Percentiles rank a stretch among this genome's conserved stretches.
Conservation (phyloP, 2,888 invertebrate genomes). For the Polyommatus iphigenia region DNA sequence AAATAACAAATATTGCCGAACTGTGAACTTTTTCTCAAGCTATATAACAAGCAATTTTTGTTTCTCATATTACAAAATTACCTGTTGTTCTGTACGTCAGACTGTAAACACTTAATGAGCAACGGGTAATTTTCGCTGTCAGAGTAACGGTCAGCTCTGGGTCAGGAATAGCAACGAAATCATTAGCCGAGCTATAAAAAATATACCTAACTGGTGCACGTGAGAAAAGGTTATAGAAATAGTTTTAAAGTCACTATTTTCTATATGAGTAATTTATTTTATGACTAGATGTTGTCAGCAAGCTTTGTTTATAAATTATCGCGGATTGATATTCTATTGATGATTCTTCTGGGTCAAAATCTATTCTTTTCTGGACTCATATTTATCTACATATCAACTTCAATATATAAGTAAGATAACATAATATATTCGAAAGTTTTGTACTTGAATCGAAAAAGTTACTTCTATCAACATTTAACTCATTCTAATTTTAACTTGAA, state of each 20-base stretch:
- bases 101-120: slow-evolving; percentile 24
- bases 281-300: neutral
- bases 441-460: no score
- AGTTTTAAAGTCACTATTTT: neutral
- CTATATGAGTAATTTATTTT: neutral
- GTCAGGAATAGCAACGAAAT: slow-evolving; percentile 2
- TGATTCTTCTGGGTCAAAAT: no score
- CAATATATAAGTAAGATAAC: no score
- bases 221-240: neutral
- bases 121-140: slow-evolving; percentile 6
- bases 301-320: no score
- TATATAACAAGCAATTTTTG: neutral
- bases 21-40: neutral
- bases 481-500: no score
- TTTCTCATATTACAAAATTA: neutral
- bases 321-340: no score
- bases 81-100: neutral
- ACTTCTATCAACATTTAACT: no score
- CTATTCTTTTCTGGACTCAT: no score
- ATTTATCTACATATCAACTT: no score
- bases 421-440: no score
- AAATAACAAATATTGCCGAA: neutral
- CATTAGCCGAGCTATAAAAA: neutral
- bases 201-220: neutral
- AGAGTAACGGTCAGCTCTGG: slow-evolving; percentile 1